Evolutionary conservation across 2,797 vertebrate species (phyloP).

Genomic region (Gambelia wislizenii): DNA sequence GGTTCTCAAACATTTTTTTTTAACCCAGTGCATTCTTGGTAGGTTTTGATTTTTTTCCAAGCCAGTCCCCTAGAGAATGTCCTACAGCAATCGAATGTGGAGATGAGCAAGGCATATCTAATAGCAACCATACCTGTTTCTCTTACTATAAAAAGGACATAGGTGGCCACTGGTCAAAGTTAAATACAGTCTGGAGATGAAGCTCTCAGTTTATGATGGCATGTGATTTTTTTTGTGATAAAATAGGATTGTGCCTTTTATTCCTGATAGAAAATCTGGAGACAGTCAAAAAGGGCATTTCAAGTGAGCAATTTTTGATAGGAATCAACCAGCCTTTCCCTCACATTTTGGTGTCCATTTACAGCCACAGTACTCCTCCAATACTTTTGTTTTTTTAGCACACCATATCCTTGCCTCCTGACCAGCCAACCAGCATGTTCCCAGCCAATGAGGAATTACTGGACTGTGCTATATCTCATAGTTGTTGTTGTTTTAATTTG

Average conservation of each 20-base stretch:
- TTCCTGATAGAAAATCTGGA: neutral
- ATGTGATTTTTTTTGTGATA: neutral
- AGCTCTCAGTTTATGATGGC: neutral
- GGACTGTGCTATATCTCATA: too few relatives aligned
- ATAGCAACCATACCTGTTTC: neutral
- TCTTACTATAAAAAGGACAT: neutral
- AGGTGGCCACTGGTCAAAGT: neutral
- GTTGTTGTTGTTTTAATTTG: neutral
- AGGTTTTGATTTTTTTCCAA: too few relatives aligned
- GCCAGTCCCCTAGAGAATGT: too few relatives aligned
- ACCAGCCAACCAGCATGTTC: neutral
- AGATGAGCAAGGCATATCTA: neutral
- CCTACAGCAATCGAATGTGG: neutral
- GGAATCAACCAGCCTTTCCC: too few relatives aligned
- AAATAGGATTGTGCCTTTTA: neutral
- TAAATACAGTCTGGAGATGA: neutral
- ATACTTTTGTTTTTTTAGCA: neutral
- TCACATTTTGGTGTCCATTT: too few relatives aligned
- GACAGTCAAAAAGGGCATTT: neutral
- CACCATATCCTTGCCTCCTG: neutral
- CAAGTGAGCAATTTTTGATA: neutral
- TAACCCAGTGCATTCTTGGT: too few relatives aligned
- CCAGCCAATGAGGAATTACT: neutral
- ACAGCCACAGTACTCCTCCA: neutral
- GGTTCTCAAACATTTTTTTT: too few relatives aligned